A percentile compares a stretch with the other conserved stretches of the same genome.
phyloP scores from a whole-genome alignment of 2,113 vertebrate species.

The Salminus brasiliensis region DNA sequence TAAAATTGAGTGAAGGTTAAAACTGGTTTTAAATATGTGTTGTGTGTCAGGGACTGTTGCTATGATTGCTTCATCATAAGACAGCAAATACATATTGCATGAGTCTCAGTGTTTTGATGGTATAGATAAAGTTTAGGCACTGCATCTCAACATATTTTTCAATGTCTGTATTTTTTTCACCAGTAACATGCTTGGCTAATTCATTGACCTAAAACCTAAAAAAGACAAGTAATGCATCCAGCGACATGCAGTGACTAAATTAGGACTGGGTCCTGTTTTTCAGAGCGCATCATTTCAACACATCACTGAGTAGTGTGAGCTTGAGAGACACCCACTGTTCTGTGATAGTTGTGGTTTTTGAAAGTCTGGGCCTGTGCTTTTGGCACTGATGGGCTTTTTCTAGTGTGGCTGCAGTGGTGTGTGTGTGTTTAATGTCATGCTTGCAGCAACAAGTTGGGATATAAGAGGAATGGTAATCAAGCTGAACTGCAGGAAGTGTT shows the following conservation, averaged over 20 bases:
- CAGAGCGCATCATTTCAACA: not conserved
- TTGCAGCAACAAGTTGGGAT: conserved; percentile 35
- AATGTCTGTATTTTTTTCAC: conserved; percentile 1
- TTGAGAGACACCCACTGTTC: not conserved
- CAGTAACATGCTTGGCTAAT: not conserved
- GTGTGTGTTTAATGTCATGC: not conserved
- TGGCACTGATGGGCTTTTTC: not conserved
- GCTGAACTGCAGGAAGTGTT: conserved; percentile 4
- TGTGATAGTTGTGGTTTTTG: not conserved
- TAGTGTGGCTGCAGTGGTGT: not conserved
- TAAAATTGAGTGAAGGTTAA: too few species aligned
- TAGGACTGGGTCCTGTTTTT: not conserved
- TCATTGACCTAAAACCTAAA: conserved; percentile 28
- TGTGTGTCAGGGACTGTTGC: too few species aligned
- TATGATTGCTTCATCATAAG: not conserved
- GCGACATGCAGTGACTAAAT: not conserved
- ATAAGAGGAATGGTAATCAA: not conserved
- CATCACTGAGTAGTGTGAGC: not conserved
- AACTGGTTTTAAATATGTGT: too few species aligned
- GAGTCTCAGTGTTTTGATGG: not conserved
- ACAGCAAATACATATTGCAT: not conserved
- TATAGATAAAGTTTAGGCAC: not conserved
- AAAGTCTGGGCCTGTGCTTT: not conserved
- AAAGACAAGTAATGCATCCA: conserved; percentile 9
- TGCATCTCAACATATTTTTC: not conserved